Evolutionary conservation across 2,888 invertebrate species (phyloP).

Genomic region (Seira ritae): DNA sequence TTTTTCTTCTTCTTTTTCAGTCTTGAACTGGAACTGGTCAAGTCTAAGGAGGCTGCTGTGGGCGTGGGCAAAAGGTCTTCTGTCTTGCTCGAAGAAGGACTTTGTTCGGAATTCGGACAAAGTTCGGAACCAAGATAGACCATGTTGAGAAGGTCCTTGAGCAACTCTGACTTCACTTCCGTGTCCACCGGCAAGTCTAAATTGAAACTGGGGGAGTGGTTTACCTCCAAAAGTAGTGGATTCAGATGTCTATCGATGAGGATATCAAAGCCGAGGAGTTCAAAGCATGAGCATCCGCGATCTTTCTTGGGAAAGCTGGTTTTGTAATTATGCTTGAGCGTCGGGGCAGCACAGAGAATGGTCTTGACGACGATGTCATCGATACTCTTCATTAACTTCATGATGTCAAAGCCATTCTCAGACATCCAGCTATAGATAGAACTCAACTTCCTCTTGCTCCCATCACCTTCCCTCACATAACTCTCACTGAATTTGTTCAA

Average conservation of each 20-base stretch:
- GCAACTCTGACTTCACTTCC: slow-evolving; percentile 88
- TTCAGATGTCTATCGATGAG: slow-evolving; percentile 89
- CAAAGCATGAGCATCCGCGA: slow-evolving; percentile 90
- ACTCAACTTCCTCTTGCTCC: slow-evolving; percentile 89
- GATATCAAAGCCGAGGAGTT: slow-evolving; percentile 93
- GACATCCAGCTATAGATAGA: slow-evolving; percentile 87
- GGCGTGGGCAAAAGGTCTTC: slow-evolving; percentile 22
- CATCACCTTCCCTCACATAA: slow-evolving; percentile 89
- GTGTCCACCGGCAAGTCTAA: slow-evolving; percentile 90
- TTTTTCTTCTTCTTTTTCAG: too few relatives aligned
- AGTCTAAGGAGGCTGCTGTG: too few relatives aligned
- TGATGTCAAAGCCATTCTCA: slow-evolving; percentile 84
- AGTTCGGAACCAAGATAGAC: slow-evolving; percentile 84
- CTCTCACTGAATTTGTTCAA: slow-evolving; percentile 93
- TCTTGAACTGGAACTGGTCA: too few relatives aligned
- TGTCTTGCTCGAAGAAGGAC: too few relatives aligned
- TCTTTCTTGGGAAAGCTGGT: slow-evolving; percentile 92
- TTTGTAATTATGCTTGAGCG: slow-evolving; percentile 90
- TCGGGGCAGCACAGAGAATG: slow-evolving; percentile 86
- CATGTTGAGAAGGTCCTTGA: slow-evolving; percentile 86
- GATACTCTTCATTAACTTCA: slow-evolving; percentile 86
- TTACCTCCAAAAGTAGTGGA: slow-evolving; percentile 92
- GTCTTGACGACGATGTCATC: slow-evolving; percentile 96
- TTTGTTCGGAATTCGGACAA: background rate
- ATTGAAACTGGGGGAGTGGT: slow-evolving; percentile 95